phyloP scores from a whole-genome alignment of 2,797 vertebrate genomes.

The Gobio occitaniae region DNA sequence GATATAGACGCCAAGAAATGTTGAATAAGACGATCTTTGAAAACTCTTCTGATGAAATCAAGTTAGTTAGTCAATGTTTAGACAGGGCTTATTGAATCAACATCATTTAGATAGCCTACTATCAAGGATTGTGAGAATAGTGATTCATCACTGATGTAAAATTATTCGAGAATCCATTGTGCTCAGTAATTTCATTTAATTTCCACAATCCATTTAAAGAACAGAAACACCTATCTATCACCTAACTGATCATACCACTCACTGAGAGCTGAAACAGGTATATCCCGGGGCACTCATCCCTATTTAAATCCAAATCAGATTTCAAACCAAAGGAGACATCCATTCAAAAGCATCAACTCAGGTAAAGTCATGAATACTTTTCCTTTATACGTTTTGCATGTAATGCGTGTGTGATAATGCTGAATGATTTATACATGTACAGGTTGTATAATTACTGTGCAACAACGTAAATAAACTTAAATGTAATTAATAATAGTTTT shows the following conservation, averaged over 20 bases:
- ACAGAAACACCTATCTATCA: not conserved
- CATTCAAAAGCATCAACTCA: not conserved
- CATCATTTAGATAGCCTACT: not conserved
- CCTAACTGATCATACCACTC: not conserved
- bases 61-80: not conserved
- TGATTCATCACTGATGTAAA: slow-evolving; percentile 1
- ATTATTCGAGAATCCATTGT: not conserved
- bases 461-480: not conserved
- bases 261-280: not conserved
- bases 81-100: not conserved
- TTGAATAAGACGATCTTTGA: not conserved
- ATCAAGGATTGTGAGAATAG: not conserved
- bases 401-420: not conserved
- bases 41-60: not conserved
- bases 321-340: not conserved
- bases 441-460: not conserved
- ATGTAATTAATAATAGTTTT: not conserved
- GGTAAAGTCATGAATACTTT: not conserved
- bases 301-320: slow-evolving; percentile 6
- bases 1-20: not conserved
- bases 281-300: not conserved
- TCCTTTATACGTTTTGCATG: not conserved
- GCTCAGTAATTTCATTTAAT: not conserved
- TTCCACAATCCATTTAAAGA: not conserved
- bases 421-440: not conserved